Evolutionary conservation across 2,797 vertebrate genomes (phyloP), one percentile per base, ranked within the genome.

Genomic region (Bryconaethiops microstoma): DNA sequence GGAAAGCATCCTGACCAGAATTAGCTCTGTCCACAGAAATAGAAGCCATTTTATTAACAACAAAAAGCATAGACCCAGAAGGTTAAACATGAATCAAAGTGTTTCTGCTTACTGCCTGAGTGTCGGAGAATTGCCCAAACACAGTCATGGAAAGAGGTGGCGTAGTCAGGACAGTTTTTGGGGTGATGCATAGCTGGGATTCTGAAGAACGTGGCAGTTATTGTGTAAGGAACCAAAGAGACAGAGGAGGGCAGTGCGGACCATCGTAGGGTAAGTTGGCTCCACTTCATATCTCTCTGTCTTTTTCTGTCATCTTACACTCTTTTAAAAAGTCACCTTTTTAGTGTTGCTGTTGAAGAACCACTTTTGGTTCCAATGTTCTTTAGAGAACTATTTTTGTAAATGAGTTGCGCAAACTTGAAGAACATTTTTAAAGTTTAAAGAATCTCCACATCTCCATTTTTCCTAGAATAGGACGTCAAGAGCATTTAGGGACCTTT

Each of bases 81-180:
- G 89, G 85, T 77, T 82, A 83, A 80, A 81, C 67, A 90, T 90
- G 88, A 92, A 90, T 91, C 89, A 91, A 86, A 80, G 83, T 81
- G 84, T 83, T 84, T 92, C 90, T 88, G 83, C 74, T 79, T 88
- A 87, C 89, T 84, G 83, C 86, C 89, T 88, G 85, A 88, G 88
- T 80, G 86, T 72, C 71, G 0, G 82, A 82, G 71, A 75, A n/a
- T 50, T 78, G 86, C 90, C 90, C 90, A 90, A 93, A 94, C 90
- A 88, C 85, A 91, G 92, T 79, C 91, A 91, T 79, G 90, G 90
- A 92, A 92, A 87, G 84, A 77, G 79, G 67, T 77, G 75, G 84
- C 76, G 85, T 82, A 85, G 88, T 57, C 86, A 74, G 74, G 13
- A n/a, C 60, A 84, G 82, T 83, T 89, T 91, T 86, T 83, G 85